A percentile compares a stretch with the other conserved stretches of the same genome.
These are phyloP conservation scores for Eretmochelys imbricata DNA, from an alignment of 2,113 vertebrate genomes.

Conservation along the genomic window DNA sequence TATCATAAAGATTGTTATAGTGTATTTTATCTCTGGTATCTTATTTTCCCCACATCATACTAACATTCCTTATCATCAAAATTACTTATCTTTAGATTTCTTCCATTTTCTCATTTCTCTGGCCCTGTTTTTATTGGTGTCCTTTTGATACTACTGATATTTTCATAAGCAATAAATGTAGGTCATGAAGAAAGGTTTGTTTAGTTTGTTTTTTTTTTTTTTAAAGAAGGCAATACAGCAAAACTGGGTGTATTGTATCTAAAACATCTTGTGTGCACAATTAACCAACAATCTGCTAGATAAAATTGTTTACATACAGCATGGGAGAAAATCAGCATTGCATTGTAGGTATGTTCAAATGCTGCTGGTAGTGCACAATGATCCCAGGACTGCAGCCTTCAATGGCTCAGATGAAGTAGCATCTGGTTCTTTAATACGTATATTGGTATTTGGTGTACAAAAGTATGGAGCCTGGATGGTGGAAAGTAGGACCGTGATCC, in stretches of 20 bases:
- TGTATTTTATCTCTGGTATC: constrained; percentile 64
- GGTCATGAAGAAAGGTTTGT: constrained; percentile 23
- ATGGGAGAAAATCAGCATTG: neutral
- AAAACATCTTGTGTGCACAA: neutral
- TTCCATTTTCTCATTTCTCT: constrained; percentile 19
- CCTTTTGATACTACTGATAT: constrained; percentile 1
- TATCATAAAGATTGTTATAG: constrained; percentile 69
- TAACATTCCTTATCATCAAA: constrained; percentile 39
- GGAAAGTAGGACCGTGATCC: neutral
- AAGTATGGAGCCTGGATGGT: neutral
- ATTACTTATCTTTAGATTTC: constrained; percentile 41
- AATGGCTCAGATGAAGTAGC: neutral
- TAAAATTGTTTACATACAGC: neutral
- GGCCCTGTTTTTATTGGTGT: neutral
- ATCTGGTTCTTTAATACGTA: neutral
- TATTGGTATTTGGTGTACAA: neutral
- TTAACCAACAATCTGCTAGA: neutral
- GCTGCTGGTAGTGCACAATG: neutral
- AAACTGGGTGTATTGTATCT: neutral
- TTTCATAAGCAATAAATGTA: neutral
- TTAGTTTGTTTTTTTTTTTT: neutral
- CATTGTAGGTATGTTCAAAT: neutral
- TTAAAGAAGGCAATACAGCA: constrained; percentile 18
- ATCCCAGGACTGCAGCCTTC: neutral
- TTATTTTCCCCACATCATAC: constrained; percentile 53